Conservation (phyloP, 2,113 vertebrate genomes). For the Isurus oxyrinchus region DNA sequence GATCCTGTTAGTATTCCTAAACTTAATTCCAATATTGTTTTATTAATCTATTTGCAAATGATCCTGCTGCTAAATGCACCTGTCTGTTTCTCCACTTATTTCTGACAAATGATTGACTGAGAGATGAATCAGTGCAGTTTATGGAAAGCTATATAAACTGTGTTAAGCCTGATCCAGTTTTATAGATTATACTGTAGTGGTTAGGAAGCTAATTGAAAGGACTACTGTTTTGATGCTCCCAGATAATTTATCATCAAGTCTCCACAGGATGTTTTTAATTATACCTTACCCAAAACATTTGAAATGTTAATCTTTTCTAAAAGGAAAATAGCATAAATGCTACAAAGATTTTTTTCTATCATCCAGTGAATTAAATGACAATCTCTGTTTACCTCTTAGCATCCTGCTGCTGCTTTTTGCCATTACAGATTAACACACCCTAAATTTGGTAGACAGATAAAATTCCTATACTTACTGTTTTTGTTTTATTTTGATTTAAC, state of each 20-base stretch:
- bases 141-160: not conserved
- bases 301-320: not conserved
- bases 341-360: not conserved
- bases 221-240: not conserved
- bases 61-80: not conserved
- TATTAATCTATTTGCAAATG: not conserved
- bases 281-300: not conserved
- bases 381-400: not conserved
- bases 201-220: not conserved
- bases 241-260: not conserved
- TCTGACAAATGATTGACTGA: not conserved
- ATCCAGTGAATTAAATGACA: not conserved
- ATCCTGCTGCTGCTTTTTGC: not conserved
- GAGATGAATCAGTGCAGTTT: not conserved
- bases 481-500: conserved; percentile 24
- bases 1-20: conserved; percentile 9
- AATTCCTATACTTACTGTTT: not conserved
- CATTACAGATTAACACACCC: not conserved
- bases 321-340: not conserved
- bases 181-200: not conserved
- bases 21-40: not conserved
- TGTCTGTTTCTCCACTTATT: not conserved
- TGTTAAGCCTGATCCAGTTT: not conserved
- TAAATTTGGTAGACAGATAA: not conserved
- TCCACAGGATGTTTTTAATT: not conserved